A percentile compares a stretch with the other conserved stretches of the same genome.
These are phyloP conservation scores for Ahaetulla prasina DNA, from an alignment of 2,113 vertebrate genomes.

Conservation along the genomic window DNA sequence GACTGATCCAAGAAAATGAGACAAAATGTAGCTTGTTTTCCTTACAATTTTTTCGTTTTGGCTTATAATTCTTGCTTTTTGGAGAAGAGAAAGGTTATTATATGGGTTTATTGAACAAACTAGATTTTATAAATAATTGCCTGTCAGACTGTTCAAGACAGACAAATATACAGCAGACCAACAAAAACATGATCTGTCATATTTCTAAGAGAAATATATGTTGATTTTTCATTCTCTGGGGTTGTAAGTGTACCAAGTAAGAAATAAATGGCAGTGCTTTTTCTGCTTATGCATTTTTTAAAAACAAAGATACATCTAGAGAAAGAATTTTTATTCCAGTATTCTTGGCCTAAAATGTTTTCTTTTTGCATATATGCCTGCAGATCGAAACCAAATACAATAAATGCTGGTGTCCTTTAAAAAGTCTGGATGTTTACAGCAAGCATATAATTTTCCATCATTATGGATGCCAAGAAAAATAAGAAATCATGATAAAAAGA, in stretches of 20 bases:
- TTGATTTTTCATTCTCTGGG: slow-evolving; percentile 76
- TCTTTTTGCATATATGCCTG: slow-evolving; percentile 61
- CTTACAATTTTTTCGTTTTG: slow-evolving; percentile 66
- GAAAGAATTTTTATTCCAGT: slow-evolving; percentile 69
- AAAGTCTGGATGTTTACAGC: slow-evolving; percentile 68
- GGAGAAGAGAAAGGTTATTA: slow-evolving; percentile 75
- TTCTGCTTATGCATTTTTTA: slow-evolving; percentile 67
- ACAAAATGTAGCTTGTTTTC: slow-evolving; percentile 68
- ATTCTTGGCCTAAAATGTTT: slow-evolving; percentile 62
- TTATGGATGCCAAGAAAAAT: slow-evolving; percentile 72
- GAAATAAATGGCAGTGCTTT: slow-evolving; percentile 66
- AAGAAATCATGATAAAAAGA: slow-evolving; percentile 73
- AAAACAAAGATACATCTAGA: slow-evolving; percentile 57
- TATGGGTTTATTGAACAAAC: slow-evolving; percentile 72
- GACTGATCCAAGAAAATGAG: slow-evolving; percentile 51
- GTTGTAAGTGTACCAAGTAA: slow-evolving; percentile 68
- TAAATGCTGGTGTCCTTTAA: slow-evolving; percentile 67
- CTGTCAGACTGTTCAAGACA: slow-evolving; percentile 79
- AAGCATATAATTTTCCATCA: slow-evolving; percentile 71
- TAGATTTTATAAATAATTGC: slow-evolving; percentile 84
- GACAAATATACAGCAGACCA: slow-evolving; percentile 79
- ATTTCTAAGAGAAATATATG: slow-evolving; percentile 75
- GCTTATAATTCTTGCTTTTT: slow-evolving; percentile 62
- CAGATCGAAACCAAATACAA: slow-evolving; percentile 71
- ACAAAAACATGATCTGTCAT: slow-evolving; percentile 78